These are phyloP conservation scores for Brachystomella parvula DNA, from an alignment of 1,140 invertebrate species.

Conservation along the genomic window DNA sequence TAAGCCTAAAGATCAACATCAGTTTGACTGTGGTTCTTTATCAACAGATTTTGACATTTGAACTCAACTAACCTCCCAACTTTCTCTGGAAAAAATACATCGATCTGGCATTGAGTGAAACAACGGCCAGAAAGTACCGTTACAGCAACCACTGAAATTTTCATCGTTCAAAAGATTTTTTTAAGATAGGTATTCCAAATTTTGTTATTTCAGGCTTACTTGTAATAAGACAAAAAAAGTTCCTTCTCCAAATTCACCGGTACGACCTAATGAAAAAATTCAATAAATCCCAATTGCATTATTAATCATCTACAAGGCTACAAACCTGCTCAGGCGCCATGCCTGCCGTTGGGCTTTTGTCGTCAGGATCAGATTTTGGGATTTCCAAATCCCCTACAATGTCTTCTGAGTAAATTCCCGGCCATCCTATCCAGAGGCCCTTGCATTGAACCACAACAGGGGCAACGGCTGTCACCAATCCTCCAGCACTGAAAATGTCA, in stretches of 20 bases:
- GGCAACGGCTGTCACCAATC: conserved; percentile 79
- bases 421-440: conserved; percentile 84
- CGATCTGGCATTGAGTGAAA: conserved; percentile 83
- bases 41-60: neutral
- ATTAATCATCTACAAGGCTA: conserved; percentile 22
- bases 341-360: conserved; percentile 74
- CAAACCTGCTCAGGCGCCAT: conserved; percentile 67
- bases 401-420: conserved; percentile 69
- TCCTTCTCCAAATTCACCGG: conserved; percentile 64
- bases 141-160: conserved; percentile 3
- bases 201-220: conserved; percentile 56
- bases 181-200: neutral
- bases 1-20: conserved; percentile 51
- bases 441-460: conserved; percentile 74
- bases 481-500: conserved; percentile 56
- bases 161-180: neutral
- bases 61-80: conserved; percentile 55
- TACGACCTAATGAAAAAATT: conserved; percentile 55
- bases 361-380: conserved; percentile 73
- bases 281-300: neutral
- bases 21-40: neutral
- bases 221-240: conserved; percentile 77
- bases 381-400: conserved; percentile 53
- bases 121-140: conserved; percentile 77
- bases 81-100: conserved; percentile 65